Conservation (phyloP, 2,888 invertebrate species). For the Parelbella ahira region DNA sequence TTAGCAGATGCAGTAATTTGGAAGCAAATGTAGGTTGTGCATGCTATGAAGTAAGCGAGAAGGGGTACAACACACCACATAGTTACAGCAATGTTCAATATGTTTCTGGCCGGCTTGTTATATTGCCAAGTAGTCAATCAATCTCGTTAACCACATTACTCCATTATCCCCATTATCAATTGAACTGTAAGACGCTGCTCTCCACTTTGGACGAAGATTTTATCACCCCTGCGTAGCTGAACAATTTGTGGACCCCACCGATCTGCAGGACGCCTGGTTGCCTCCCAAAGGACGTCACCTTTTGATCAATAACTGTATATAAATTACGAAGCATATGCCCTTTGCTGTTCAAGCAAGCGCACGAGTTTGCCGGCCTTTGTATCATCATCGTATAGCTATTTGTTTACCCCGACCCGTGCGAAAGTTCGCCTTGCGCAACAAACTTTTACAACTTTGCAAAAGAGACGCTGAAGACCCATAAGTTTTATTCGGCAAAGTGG, state of each 20-base stretch:
- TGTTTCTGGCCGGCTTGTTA: no score
- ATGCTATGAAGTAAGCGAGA: no score
- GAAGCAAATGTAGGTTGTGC: no score
- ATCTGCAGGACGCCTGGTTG: slow-evolving; percentile 63
- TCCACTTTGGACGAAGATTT: slow-evolving; percentile 60
- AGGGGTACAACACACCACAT: no score
- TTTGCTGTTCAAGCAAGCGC: slow-evolving; percentile 67
- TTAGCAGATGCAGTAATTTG: no score
- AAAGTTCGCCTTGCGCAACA: slow-evolving; percentile 33
- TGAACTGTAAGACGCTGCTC: slow-evolving; percentile 44
- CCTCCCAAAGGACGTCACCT: slow-evolving; percentile 73
- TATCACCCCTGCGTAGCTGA: slow-evolving; percentile 67
- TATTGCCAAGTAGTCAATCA: not conserved
- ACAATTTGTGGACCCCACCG: slow-evolving; percentile 64
- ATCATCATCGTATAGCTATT: slow-evolving; percentile 39
- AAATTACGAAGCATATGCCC: slow-evolving; percentile 78
- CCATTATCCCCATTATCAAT: slow-evolving; percentile 51
- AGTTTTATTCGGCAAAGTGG: no score
- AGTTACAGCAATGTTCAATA: no score
- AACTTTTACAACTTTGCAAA: slow-evolving; percentile 27
- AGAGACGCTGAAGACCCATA: slow-evolving; percentile 16
- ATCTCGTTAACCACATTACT: slow-evolving; percentile 36
- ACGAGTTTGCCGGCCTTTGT: slow-evolving; percentile 63
- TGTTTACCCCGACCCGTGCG: slow-evolving; percentile 42
- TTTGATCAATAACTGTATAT: slow-evolving; percentile 81